These are phyloP conservation scores for Urocyon cinereoargenteus DNA, from an alignment of 2,797 vertebrate species.

Conservation along the genomic window DNA sequence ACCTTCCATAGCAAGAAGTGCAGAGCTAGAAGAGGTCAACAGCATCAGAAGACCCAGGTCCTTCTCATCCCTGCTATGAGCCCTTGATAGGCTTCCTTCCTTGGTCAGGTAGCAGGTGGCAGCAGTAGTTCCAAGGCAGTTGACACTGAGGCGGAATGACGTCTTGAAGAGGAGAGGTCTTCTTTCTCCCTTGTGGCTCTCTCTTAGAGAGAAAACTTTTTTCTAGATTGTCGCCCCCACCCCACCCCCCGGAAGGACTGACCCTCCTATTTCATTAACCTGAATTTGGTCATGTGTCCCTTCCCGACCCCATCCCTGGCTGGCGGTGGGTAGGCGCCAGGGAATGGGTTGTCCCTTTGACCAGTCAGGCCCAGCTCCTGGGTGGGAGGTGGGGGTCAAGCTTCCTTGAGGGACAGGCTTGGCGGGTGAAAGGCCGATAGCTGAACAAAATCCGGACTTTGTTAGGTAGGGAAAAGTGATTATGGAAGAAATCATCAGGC, in stretches of 20 bases:
- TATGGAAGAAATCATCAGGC: not conserved
- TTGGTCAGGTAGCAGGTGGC: not conserved
- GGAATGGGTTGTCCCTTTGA: not conserved
- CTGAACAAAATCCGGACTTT: not conserved
- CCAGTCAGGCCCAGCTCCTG: not conserved
- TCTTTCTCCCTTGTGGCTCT: not conserved
- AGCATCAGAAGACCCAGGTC: not conserved
- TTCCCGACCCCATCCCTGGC: not conserved
- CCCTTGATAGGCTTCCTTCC: not conserved
- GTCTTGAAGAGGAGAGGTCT: not conserved
- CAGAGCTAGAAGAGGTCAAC: not conserved
- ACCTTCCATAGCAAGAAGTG: not conserved
- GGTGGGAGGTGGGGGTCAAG: not conserved
- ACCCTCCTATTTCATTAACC: not conserved
- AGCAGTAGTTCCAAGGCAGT: not conserved
- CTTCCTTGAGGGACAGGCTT: not conserved
- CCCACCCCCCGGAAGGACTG: not conserved
- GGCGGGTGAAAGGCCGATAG: not conserved
- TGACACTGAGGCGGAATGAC: not conserved
- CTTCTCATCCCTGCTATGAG: not conserved
- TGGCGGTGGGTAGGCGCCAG: not conserved
- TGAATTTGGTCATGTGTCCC: constrained; percentile 5
- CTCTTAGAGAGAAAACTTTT: not conserved
- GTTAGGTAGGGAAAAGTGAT: not conserved
- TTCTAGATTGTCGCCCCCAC: not conserved